Percentiles rank a stretch among this genome's conserved stretches.
These are phyloP conservation scores for Ceuthmochares aereus DNA, from an alignment of 2,113 vertebrate genomes.

Conservation along the genomic window DNA sequence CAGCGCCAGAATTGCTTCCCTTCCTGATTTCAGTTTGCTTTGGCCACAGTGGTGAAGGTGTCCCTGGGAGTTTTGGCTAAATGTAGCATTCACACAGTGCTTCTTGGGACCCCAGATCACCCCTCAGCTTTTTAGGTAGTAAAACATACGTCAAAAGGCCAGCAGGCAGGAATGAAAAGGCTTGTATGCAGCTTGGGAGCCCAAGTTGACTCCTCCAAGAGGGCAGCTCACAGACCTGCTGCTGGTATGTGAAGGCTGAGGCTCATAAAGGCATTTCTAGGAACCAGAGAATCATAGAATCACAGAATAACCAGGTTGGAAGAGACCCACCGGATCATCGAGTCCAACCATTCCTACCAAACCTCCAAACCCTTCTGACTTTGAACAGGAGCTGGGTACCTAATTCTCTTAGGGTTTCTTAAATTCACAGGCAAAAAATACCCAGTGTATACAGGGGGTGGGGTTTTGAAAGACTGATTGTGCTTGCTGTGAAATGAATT, in stretches of 20 bases:
- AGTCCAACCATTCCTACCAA: no score
- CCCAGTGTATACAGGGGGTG: neutral
- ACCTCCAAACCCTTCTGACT: neutral
- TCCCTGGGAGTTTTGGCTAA: neutral
- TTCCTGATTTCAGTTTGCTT: neutral
- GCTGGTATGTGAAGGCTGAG: neutral
- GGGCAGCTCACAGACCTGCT: neutral
- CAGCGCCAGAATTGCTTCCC: neutral
- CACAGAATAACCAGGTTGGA: no score
- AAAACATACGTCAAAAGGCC: neutral
- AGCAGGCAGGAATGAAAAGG: accelerated
- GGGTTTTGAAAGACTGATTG: conserved; percentile 23
- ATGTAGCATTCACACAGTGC: neutral
- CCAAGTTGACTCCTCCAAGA: neutral
- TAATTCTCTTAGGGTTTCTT: neutral
- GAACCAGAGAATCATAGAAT: no score
- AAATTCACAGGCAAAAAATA: neutral
- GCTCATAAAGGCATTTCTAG: neutral
- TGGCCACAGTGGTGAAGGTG: neutral
- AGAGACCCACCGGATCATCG: no score
- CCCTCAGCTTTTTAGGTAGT: neutral
- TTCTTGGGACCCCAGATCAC: neutral
- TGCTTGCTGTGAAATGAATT: conserved; percentile 42
- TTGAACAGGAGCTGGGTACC: neutral
- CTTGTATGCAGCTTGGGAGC: neutral